Evolutionary conservation across 2,888 invertebrate genomes (phyloP).

Genomic region (Macropis europaea): DNA sequence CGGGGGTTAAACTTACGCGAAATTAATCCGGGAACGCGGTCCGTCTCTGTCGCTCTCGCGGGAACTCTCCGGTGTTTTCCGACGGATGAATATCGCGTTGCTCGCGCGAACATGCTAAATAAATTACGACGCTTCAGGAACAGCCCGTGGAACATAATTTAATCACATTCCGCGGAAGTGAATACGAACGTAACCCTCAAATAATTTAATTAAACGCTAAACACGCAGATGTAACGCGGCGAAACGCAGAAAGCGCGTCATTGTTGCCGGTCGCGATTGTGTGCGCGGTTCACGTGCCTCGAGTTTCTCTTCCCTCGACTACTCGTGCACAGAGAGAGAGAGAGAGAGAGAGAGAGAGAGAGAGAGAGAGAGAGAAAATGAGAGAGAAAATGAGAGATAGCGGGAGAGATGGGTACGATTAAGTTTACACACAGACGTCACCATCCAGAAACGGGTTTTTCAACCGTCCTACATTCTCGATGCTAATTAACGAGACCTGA

Average conservation of each 20-base stretch:
- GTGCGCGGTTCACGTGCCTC: neutral
- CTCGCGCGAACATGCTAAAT: slow-evolving; percentile 65
- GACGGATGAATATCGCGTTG: slow-evolving; percentile 59
- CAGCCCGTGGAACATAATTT: slow-evolving; percentile 62
- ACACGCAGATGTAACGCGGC: slow-evolving; percentile 42
- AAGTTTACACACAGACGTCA: no score
- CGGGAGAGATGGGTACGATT: no score
- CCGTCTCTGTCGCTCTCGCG: neutral
- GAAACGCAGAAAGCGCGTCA: slow-evolving; percentile 20
- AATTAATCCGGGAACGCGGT: slow-evolving; percentile 55
- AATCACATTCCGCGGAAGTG: slow-evolving; percentile 57
- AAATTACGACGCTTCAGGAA: slow-evolving; percentile 64
- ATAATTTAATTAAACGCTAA: slow-evolving; percentile 61
- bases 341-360: no score
- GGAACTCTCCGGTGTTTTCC: slow-evolving; percentile 41
- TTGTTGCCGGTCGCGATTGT: slow-evolving; percentile 2
- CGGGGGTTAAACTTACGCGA: slow-evolving; percentile 59
- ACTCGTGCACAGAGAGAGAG: no score
- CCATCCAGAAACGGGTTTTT: no score
- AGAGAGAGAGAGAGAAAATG: no score
- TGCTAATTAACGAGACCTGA: slow-evolving; percentile 27
- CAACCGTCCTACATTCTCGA: no score
- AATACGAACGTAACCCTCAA: slow-evolving; percentile 46
- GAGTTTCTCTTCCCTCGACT: neutral
- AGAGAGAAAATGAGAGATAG: no score